Conservation (phyloP, 1,140 invertebrate species). For the Macrostomum lignano region DNA sequence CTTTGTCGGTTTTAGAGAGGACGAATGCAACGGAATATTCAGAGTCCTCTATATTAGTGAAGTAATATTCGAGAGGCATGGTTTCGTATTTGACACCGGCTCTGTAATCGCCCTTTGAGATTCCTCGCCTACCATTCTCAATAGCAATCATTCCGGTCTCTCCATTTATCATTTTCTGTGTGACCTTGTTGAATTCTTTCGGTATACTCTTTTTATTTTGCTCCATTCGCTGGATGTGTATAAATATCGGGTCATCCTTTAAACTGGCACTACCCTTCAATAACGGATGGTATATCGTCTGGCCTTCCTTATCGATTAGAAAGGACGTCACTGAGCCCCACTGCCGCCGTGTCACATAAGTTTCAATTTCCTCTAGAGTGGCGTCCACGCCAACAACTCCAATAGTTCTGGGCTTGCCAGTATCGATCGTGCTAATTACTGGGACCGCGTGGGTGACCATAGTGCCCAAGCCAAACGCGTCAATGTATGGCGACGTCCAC, state of each 20-base stretch:
- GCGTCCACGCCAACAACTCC: conserved; percentile 29
- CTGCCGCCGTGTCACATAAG: conserved; percentile 24
- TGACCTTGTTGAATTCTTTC: conserved; percentile 17
- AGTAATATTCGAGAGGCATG: conserved; percentile 19
- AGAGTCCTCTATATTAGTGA: conserved; percentile 20
- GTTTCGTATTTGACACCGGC: conserved; percentile 8
- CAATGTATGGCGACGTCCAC: conserved; percentile 29
- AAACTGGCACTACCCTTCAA: conserved; percentile 26
- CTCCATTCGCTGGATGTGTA: conserved; percentile 26
- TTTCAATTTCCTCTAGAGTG: conserved; percentile 29
- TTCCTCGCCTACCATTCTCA: conserved; percentile 4
- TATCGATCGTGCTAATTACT: conserved; percentile 18
- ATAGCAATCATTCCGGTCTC: conserved; percentile 13
- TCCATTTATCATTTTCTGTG: conserved; percentile 19
- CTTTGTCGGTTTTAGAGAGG: conserved; percentile 25
- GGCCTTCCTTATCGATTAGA: conserved; percentile 27
- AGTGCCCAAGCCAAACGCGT: conserved; percentile 24
- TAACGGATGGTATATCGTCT: conserved; percentile 27
- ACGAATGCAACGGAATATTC: conserved; percentile 28
- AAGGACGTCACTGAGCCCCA: conserved; percentile 29
- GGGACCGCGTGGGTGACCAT: conserved; percentile 28
- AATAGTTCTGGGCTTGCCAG: conserved; percentile 16
- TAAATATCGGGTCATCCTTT: conserved; percentile 28
- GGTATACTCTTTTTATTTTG: conserved; percentile 20
- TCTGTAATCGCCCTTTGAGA: conserved; percentile 9